These are phyloP conservation scores for Eonycteris spelaea DNA, from an alignment of 2,113 vertebrate species.

Conservation along the genomic window DNA sequence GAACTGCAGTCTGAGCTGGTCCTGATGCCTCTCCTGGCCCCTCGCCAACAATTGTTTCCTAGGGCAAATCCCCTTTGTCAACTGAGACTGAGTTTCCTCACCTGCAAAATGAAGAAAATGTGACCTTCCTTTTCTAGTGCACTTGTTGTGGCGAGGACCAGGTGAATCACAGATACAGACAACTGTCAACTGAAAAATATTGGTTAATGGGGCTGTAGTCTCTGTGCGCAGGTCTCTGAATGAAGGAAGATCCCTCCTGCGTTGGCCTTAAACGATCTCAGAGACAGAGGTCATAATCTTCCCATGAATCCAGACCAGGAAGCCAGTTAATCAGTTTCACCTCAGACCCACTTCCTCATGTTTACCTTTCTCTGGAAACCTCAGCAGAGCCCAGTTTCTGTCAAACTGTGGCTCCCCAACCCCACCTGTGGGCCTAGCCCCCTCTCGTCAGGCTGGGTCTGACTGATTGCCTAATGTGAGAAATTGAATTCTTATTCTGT, in stretches of 20 bases:
- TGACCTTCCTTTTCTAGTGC: not conserved
- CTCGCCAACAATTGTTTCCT: not conserved
- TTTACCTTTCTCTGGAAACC: not conserved
- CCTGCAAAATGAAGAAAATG: not conserved
- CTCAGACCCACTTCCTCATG: not conserved
- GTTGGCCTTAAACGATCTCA: not conserved
- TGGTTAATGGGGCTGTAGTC: not conserved
- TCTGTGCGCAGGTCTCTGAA: not conserved
- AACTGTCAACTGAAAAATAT: not conserved
- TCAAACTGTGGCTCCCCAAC: not conserved
- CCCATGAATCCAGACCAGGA: not conserved
- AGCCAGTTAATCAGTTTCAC: not conserved
- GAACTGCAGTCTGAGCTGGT: not conserved
- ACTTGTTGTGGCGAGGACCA: not conserved
- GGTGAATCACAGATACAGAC: not conserved
- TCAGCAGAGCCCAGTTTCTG: not conserved
- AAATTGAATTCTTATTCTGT: not conserved
- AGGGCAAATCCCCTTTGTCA: no score
- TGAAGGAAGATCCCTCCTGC: rapidly evolving
- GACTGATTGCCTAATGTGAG: not conserved
- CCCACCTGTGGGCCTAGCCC: no score
- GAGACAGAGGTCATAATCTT: not conserved
- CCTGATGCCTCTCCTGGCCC: not conserved
- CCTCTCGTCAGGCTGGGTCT: not conserved
- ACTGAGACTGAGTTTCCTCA: not conserved